These are phyloP conservation scores for Drosophila fungiperda DNA, from an alignment of 2,888 invertebrate species.

Conservation along the genomic window DNA sequence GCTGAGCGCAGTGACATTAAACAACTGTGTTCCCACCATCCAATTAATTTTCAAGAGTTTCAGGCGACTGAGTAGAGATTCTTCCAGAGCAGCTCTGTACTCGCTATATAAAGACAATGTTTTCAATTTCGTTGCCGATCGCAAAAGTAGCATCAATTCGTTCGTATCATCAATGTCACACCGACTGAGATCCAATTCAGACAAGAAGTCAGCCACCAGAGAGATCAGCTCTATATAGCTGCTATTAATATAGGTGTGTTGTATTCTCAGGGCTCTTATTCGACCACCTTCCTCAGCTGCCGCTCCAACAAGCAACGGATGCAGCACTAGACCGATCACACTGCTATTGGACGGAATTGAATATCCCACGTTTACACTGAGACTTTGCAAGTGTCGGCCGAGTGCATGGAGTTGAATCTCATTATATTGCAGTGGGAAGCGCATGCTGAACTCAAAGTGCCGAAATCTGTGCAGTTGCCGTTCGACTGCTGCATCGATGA, in stretches of 20 bases:
- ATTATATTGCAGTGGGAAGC: constrained; percentile 46
- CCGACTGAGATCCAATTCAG: constrained; percentile 53
- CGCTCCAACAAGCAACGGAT: constrained; percentile 44
- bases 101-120: constrained; percentile 40
- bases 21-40: constrained; percentile 31
- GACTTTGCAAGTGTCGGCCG: constrained; percentile 47
- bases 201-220: constrained; percentile 31
- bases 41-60: constrained; percentile 44
- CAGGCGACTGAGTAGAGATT: constrained; percentile 24
- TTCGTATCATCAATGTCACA: constrained; percentile 44
- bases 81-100: constrained; percentile 30
- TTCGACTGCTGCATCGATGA: constrained; percentile 52
- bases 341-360: constrained; percentile 29
- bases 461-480: constrained; percentile 51
- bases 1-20: constrained; percentile 19
- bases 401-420: constrained; percentile 30
- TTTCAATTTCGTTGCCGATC: constrained; percentile 36
- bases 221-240: constrained; percentile 31
- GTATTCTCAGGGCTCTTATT: constrained; percentile 45
- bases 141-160: constrained; percentile 37
- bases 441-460: constrained; percentile 51
- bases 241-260: constrained; percentile 42
- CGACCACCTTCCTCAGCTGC: constrained; percentile 42
- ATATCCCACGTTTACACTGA: constrained; percentile 59
- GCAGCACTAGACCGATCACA: constrained; percentile 12